These are phyloP conservation scores for Trachelipus rathkii DNA, from an alignment of 1,140 invertebrate species.

Conservation along the genomic window DNA sequence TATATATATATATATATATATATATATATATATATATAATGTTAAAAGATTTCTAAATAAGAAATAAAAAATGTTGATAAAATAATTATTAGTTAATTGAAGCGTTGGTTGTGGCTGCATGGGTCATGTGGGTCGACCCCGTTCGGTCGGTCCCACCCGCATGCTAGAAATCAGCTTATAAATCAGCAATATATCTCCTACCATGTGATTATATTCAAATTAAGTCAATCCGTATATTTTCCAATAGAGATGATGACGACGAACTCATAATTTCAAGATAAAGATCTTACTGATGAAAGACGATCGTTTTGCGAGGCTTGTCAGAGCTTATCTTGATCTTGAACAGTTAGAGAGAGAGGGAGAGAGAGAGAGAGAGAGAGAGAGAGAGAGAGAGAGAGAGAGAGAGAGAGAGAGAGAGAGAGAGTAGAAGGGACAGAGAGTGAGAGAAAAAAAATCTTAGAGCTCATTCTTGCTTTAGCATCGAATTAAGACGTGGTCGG, in stretches of 20 bases:
- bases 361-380: too few relatives aligned
- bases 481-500: neutral
- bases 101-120: neutral
- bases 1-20: neutral
- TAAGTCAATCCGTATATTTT: slow-evolving; percentile 2
- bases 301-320: neutral
- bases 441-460: too few relatives aligned
- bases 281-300: neutral
- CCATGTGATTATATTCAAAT: slow-evolving; percentile 10
- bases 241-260: neutral
- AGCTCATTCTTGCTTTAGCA: neutral
- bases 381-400: too few relatives aligned
- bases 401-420: too few relatives aligned
- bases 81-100: too few relatives aligned
- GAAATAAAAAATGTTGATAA: neutral
- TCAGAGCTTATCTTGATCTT: neutral
- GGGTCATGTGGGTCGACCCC: too few relatives aligned
- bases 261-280: neutral
- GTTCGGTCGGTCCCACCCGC: neutral
- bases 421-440: too few relatives aligned
- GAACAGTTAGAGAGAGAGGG: neutral
- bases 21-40: neutral
- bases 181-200: neutral
- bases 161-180: neutral
- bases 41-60: neutral